phyloP scores from a whole-genome alignment of 2,797 vertebrate species.

The Xerus rutilus region DNA sequence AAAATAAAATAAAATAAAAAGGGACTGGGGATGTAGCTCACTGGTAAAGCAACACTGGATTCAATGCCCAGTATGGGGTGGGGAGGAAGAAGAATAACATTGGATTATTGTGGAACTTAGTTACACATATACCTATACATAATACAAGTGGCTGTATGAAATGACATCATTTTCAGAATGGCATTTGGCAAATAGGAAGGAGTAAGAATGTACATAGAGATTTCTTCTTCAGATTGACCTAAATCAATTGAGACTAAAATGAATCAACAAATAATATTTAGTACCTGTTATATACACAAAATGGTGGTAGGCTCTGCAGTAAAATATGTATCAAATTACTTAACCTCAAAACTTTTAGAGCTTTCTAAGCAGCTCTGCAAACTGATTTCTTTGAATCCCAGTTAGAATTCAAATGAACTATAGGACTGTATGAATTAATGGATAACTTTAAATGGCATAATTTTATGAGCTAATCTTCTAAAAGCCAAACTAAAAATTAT shows the following conservation, averaged over 20 bases:
- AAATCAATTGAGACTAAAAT: not conserved
- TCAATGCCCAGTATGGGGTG: too few relatives aligned
- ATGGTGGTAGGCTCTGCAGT: not conserved
- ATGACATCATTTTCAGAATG: not conserved
- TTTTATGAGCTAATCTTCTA: conserved; percentile 12
- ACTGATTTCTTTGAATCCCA: conserved; percentile 35
- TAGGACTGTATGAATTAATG: not conserved
- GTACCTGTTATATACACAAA: not conserved
- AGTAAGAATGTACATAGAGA: not conserved
- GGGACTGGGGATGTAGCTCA: too few relatives aligned
- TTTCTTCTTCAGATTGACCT: conserved; percentile 30
- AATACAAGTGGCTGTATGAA: not conserved
- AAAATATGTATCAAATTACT: conserved; percentile 23
- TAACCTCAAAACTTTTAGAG: not conserved
- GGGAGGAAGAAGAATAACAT: not conserved
- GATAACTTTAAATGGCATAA: not conserved
- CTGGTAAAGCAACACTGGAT: too few relatives aligned
- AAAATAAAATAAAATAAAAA: too few relatives aligned
- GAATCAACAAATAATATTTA: not conserved
- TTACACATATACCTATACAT: not conserved
- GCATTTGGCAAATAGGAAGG: not conserved
- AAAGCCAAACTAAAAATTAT: not conserved
- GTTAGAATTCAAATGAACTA: not conserved
- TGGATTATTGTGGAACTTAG: not conserved
- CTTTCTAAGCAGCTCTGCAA: not conserved